These are phyloP conservation scores for Corythornis madagascariensis DNA, from an alignment of 2,113 vertebrate genomes.

Conservation along the genomic window DNA sequence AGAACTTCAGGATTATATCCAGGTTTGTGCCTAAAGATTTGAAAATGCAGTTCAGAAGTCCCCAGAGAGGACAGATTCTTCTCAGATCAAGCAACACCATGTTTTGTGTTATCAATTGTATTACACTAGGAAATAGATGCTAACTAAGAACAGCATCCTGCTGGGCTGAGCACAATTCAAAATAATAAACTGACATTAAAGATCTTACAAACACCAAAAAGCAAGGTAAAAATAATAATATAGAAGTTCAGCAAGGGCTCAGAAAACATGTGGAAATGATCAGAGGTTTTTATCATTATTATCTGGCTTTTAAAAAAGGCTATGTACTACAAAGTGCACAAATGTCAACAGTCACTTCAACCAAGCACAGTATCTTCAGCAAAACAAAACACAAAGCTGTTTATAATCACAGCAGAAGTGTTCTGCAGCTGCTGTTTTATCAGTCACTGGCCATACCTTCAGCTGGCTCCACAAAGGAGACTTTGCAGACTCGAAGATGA, in stretches of 20 bases:
- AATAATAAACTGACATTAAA: background rate
- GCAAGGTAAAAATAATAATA: background rate
- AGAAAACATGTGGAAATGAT: background rate
- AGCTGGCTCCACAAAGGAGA: background rate
- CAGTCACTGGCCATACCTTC: background rate
- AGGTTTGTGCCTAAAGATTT: background rate
- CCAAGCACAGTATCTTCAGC: background rate
- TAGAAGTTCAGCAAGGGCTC: background rate
- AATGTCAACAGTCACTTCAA: background rate
- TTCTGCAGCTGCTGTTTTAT: background rate
- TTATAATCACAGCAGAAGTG: background rate
- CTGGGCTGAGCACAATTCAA: background rate
- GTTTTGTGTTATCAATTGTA: background rate
- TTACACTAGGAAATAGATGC: background rate
- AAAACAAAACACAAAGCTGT: background rate
- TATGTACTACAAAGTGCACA: background rate
- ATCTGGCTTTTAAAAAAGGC: background rate
- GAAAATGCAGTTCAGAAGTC: background rate
- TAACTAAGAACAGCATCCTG: background rate
- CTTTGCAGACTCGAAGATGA: background rate
- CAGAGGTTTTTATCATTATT: background rate
- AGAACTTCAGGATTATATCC: background rate
- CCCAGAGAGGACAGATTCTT: background rate
- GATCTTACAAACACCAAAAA: background rate
- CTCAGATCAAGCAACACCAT: background rate